These are phyloP conservation scores for Anaspis maculata DNA, from an alignment of 2,888 invertebrate species.

Conservation along the genomic window DNA sequence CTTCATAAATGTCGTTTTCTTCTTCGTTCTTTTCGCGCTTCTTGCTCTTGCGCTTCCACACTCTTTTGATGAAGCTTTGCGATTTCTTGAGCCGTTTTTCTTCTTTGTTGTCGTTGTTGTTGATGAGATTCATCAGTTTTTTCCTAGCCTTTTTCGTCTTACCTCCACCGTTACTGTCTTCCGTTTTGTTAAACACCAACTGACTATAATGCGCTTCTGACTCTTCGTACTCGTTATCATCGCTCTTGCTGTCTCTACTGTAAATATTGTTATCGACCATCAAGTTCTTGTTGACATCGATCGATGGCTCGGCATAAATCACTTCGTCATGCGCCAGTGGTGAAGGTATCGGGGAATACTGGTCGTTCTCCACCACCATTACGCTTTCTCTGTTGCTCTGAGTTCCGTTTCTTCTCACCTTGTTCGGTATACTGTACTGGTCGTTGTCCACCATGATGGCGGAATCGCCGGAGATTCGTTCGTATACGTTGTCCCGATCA, in stretches of 20 bases:
- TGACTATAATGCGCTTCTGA: no score
- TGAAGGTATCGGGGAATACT: slow-evolving; percentile 15
- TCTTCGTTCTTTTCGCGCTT: slow-evolving; percentile 14
- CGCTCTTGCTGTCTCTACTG: slow-evolving; percentile 15
- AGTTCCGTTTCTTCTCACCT: slow-evolving; percentile 4
- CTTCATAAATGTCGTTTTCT: slow-evolving; percentile 20
- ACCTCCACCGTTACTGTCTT: no score
- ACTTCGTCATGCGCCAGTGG: slow-evolving; percentile 7
- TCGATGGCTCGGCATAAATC: slow-evolving; percentile 13
- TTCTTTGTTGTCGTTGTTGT: slow-evolving; percentile 5
- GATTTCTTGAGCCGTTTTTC: slow-evolving; percentile 20
- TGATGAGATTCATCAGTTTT: slow-evolving; percentile 6
- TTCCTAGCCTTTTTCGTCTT: no score
- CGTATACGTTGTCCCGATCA: slow-evolving; percentile 14
- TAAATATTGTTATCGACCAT: neutral
- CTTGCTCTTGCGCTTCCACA: slow-evolving; percentile 26
- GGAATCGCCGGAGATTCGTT: slow-evolving; percentile 15
- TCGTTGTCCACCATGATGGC: slow-evolving; percentile 16
- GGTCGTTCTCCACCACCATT: slow-evolving; percentile 21
- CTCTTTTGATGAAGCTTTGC: slow-evolving; percentile 25
- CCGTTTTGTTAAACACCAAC: no score
- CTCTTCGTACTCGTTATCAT: no score
- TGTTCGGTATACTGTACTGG: slow-evolving; percentile 13
- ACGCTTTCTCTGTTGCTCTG: no score
- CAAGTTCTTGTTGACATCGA: slow-evolving; percentile 18